phyloP scores from a whole-genome alignment of 2,888 invertebrate species.

The Cephonodes hylas region DNA sequence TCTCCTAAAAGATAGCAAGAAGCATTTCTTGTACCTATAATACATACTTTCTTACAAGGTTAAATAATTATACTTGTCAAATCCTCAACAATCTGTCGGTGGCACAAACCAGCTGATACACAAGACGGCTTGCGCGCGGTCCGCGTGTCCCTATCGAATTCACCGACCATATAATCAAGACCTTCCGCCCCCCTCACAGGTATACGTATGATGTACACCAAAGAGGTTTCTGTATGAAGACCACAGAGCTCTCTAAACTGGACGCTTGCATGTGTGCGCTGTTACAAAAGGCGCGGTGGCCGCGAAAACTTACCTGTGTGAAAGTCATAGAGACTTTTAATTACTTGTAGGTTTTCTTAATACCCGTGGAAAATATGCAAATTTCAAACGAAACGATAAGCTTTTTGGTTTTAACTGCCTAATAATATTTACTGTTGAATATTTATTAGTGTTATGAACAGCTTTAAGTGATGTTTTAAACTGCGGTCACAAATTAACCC shows the following conservation, averaged over 20 bases:
- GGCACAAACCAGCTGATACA: constrained; percentile 25
- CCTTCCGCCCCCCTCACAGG: not conserved
- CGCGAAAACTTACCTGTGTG: not conserved
- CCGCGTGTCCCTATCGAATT: constrained; percentile 5
- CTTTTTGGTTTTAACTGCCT: not conserved
- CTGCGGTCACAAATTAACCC: too few relatives aligned
- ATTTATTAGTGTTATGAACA: too few relatives aligned
- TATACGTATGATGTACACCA: not conserved
- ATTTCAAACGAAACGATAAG: not conserved
- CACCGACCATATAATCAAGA: not conserved
- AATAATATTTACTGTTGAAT: too few relatives aligned
- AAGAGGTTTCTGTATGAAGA: not conserved
- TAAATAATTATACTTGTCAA: constrained; percentile 12
- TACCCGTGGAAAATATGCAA: not conserved
- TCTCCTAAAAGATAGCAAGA: too few relatives aligned
- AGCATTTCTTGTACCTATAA: too few relatives aligned
- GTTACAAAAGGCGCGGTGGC: not conserved
- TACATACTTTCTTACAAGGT: too few relatives aligned
- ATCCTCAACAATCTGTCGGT: constrained; percentile 27
- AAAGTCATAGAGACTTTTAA: not conserved
- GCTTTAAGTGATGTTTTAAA: not conserved
- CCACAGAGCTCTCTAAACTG: not conserved
- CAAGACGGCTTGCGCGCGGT: constrained; percentile 12
- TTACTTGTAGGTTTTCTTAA: not conserved
- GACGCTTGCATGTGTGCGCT: not conserved